A percentile compares a stretch with the other conserved stretches of the same genome.
These are phyloP conservation scores for Lumbricus terrestris DNA, from an alignment of 2,888 invertebrate species.

Conservation along the genomic window DNA sequence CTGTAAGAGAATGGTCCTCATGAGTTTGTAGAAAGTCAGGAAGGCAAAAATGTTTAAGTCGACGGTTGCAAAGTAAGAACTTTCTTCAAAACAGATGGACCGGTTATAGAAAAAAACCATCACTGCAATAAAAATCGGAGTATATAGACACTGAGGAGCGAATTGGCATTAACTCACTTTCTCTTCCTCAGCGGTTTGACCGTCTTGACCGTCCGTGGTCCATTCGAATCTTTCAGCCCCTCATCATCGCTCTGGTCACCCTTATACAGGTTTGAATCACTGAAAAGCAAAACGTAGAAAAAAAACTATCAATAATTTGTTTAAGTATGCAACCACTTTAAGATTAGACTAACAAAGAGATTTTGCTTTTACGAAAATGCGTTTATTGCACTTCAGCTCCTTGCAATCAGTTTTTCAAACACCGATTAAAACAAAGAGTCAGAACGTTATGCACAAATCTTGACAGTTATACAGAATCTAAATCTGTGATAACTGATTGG, in stretches of 20 bases:
- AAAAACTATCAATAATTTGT: too few relatives aligned
- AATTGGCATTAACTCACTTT: slow-evolving; percentile 41
- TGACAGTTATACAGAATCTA: not conserved
- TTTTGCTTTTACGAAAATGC: not conserved
- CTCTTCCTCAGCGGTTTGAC: slow-evolving; percentile 60
- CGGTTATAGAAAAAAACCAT: too few relatives aligned
- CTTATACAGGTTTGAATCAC: slow-evolving; percentile 28
- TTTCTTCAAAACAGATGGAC: too few relatives aligned
- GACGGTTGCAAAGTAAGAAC: too few relatives aligned
- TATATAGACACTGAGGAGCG: too few relatives aligned
- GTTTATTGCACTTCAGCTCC: not conserved
- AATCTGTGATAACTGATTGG: not conserved
- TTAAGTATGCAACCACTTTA: not conserved
- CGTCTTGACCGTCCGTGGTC: slow-evolving; percentile 39
- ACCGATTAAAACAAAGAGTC: not conserved
- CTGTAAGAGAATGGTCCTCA: too few relatives aligned
- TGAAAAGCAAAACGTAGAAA: not conserved
- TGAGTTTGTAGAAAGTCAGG: too few relatives aligned
- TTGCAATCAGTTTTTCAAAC: not conserved
- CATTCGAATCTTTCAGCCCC: not conserved
- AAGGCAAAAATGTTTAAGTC: too few relatives aligned
- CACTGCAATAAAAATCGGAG: too few relatives aligned
- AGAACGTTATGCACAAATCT: not conserved
- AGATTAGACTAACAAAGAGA: not conserved
- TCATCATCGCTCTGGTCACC: slow-evolving; percentile 21